These are phyloP conservation scores for Drosophila murphyi DNA, from an alignment of 1,140 invertebrate genomes.

Conservation along the genomic window DNA sequence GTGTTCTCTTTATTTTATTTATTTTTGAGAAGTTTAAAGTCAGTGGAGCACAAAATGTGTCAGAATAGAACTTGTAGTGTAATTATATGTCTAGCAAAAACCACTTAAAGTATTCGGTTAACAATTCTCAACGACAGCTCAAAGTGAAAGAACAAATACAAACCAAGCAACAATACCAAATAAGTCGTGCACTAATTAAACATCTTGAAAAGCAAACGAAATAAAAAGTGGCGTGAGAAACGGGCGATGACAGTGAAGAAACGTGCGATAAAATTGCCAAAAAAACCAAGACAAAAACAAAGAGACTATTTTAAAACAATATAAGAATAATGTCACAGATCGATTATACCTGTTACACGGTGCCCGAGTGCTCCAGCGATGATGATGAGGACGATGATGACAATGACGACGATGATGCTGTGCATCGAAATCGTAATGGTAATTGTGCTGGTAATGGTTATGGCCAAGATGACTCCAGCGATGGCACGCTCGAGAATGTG, in stretches of 20 bases:
- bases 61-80: slow-evolving; percentile 30
- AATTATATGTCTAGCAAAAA: slow-evolving; percentile 48
- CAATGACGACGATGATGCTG: slow-evolving; percentile 15
- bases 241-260: slow-evolving; percentile 40
- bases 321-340: slow-evolving; percentile 66
- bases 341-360: slow-evolving; percentile 80
- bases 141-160: slow-evolving; percentile 11
- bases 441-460: not conserved
- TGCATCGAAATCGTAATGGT: slow-evolving; percentile 7
- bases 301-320: slow-evolving; percentile 19
- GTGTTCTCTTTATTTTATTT: slow-evolving; percentile 10
- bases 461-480: slow-evolving; percentile 40
- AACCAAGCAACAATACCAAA: slow-evolving; percentile 13
- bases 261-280: slow-evolving; percentile 43
- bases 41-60: slow-evolving; percentile 48
- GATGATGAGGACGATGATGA: slow-evolving; percentile 35
- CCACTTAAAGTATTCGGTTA: slow-evolving; percentile 63
- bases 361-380: slow-evolving; percentile 73
- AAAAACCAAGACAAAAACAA: not conserved
- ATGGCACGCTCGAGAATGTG: slow-evolving; percentile 65
- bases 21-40: slow-evolving; percentile 18
- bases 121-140: slow-evolving; percentile 53
- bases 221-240: slow-evolving; percentile 39
- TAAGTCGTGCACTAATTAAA: slow-evolving; percentile 59
- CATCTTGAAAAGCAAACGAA: slow-evolving; percentile 46